A percentile compares a stretch with the other conserved stretches of the same genome.
Conservation (phyloP, 2,113 vertebrate species). For the Oenanthe oenanthe region DNA sequence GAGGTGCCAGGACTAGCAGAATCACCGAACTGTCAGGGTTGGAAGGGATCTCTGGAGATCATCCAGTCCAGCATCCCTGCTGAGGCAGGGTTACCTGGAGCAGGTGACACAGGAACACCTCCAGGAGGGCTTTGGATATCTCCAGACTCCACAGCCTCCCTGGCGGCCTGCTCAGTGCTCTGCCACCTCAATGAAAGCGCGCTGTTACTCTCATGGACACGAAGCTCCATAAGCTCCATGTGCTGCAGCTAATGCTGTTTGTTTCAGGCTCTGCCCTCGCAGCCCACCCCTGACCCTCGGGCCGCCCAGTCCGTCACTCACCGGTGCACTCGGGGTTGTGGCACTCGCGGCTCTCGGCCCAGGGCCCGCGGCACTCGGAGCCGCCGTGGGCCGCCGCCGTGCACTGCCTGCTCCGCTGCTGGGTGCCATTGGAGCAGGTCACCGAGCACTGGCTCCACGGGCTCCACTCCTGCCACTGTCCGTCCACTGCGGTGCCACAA, state of each 20-base stretch:
- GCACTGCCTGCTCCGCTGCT: slow-evolving; percentile 95
- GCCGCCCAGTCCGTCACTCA: slow-evolving; percentile 62
- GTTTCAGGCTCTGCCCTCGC: not conserved
- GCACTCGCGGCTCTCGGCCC: slow-evolving; percentile 98
- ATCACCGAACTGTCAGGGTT: not conserved
- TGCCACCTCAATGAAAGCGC: too few relatives aligned
- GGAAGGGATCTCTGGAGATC: not conserved
- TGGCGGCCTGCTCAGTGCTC: not conserved
- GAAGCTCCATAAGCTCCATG: too few relatives aligned
- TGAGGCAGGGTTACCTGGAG: not conserved
- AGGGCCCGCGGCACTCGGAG: slow-evolving; percentile 95
- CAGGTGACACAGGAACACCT: not conserved
- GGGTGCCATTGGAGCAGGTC: slow-evolving; percentile 97
- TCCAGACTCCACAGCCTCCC: too few relatives aligned
- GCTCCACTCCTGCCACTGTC: slow-evolving; percentile 99
- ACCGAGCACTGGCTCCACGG: slow-evolving; percentile 97
- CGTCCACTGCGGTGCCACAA: slow-evolving; percentile 84
- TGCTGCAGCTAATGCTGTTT: rapidly evolving
- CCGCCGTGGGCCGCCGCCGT: slow-evolving; percentile 94
- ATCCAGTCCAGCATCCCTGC: rapidly evolving
- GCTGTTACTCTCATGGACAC: rapidly evolving
- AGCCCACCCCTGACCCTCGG: too few relatives aligned
- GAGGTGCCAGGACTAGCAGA: not conserved
- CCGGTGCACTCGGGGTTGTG: slow-evolving; percentile 95
- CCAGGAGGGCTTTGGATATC: not conserved